Base-by-base conservation (phyloP, 2,113 vertebrate species). In the Ahaetulla prasina region DNA sequence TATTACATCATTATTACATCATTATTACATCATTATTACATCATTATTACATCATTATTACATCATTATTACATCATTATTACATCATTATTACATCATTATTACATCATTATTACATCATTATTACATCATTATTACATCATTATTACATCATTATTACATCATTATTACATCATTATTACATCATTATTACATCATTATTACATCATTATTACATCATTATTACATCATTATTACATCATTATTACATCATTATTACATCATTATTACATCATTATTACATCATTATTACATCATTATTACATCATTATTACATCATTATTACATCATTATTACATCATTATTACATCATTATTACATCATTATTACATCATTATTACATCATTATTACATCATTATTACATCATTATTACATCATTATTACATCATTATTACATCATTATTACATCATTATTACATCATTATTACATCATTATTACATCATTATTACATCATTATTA, bases 41-140 rank as follows among this genome's bases (percentile, higher is more conserved):
- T 23, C 43, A 92, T 39, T 93, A 93, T 92, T 22, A n/a, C n/a
- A n/a, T n/a, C n/a, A n/a, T 84, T 50, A 93, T 90, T 60, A 91
- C 1, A 2, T 23, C 43, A 92, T 39, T 93, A 93, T 92, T 22
- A n/a, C n/a, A n/a, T n/a, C n/a, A n/a, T 84, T 50, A 93, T 90
- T 60, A 91, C 1, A 2, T 23, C 43, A 92, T 39, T 93, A 93
- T 92, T 22, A n/a, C n/a, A n/a, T n/a, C n/a, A n/a, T 84, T 50
- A 93, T 90, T 60, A 91, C 1, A 2, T 23, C 43, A 92, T 39
- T 93, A 93, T 92, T 22, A n/a, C n/a, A n/a, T n/a, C n/a, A n/a
- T 84, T 50, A 93, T 90, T 60, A 91, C 1, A 2, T 23, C 43
- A 92, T 39, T 93, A 93, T 92, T 22, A n/a, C n/a, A n/a, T n/a